Conservation (phyloP, 2,113 vertebrate species). For the Microtus montanus region DNA sequence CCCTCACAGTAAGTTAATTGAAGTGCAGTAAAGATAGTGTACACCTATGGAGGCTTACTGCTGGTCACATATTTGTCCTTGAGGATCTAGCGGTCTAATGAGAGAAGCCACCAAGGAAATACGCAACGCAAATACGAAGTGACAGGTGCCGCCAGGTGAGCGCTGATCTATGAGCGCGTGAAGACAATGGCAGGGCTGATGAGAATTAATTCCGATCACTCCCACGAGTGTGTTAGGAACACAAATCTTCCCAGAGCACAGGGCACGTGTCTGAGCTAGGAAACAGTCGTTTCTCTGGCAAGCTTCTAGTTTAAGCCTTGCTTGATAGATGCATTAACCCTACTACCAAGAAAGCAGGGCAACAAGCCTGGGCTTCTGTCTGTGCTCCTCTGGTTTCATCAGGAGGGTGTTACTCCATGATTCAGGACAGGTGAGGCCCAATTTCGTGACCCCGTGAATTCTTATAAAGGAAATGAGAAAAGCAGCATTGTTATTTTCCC, state of each 20-base stretch:
- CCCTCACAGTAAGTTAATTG: background rate
- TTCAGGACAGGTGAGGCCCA: background rate
- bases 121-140: background rate
- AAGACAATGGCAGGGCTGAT: background rate
- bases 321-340: background rate
- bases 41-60: background rate
- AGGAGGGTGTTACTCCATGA: background rate
- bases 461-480: background rate
- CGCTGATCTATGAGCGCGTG: background rate
- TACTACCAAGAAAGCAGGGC: background rate
- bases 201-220: background rate
- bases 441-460: background rate
- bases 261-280: background rate
- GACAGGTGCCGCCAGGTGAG: background rate
- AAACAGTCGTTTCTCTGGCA: background rate
- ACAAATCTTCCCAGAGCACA: conserved; percentile 10
- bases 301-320: conserved; percentile 27
- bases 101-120: background rate
- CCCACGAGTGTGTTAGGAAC: background rate
- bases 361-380: background rate
- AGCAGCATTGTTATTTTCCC: background rate
- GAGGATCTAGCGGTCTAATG: background rate
- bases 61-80: background rate
- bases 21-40: too few species aligned
- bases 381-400: background rate